Evolutionary conservation across 2,888 invertebrate species (phyloP), one percentile per base, ranked within the genome.

Genomic region (Dione juno): DNA sequence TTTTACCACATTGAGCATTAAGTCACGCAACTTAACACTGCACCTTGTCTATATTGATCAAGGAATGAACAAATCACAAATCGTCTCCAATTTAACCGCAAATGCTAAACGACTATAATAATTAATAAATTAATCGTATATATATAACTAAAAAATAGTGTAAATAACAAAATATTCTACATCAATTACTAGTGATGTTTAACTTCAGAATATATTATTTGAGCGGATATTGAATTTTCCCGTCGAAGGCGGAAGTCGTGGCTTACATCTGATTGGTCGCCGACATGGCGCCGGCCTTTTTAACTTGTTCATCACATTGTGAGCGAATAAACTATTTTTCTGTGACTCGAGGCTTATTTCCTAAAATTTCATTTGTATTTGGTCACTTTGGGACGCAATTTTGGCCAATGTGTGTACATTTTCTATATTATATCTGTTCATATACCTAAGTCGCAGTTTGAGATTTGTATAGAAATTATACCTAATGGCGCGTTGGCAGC

Each of bases 191-290:
- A 76, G 79, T 77, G 76, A 73, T 75, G 78, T 79, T 86, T 83
- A 83, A 77, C 84, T 88, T 88, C 88, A 85, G 85, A 86, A 88
- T 89, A 89, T 87, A 84, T 83, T 80, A 82, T 81, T 82, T 78
- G 76, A 77, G 78, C 90, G 91, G 92, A 92, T 92, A 92, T 92
- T 92, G 90, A 91, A 90, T 92, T 89, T 85, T 88, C 85, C 86
- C 86, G 86, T 82, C 82, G 82, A 78, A 81, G 78, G 83, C 89
- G 91, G 90, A 90, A 85, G 89, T 83, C 81, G 86, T 84, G 83
- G 84, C 81, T 81, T 76, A 79, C 77, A 80, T 83, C 79, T 77
- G 83, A 87, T 85, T 84, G 85, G 85, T 80, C 85, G 83, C 76
- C 82, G 76, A 53, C 64, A 65, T 77, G 89, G 88, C 90, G 89